Base-by-base conservation (phyloP, 92 coral and sea anemone genomes). In the Nematostella vectensis region DNA sequence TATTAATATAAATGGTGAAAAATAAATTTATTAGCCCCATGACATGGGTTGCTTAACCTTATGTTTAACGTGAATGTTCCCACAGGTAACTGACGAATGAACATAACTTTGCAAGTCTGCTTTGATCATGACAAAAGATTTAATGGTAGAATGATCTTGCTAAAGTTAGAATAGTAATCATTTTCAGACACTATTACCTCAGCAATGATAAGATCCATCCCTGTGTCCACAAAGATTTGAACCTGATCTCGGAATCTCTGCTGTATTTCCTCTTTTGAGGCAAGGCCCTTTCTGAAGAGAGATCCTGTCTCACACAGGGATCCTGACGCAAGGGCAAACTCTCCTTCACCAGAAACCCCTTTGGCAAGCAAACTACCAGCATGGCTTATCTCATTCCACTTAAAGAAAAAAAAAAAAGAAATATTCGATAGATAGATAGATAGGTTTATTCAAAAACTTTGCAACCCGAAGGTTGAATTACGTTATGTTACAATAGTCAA, bases 181-280 rank as follows among this genome's bases (percentile, higher is more conserved):
- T n/a, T n/a, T n/a, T n/a, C n/a, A n/a, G n/a, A n/a, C n/a, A n/a
- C 16, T 16, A 27, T 27, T 39, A 86, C 96, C 89, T 86, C 96
- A 6, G 82, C 89, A 39, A 86, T 67, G 47, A 86, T 52, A 10
- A 86, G 28, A 29, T 86, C 96, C 8, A 60, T 74, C n/a, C 56
- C 79, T 39, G 76, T 70, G 52, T 61, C 56, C 1, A 76, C 50
- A 37, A 76, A 72, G 27, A 76, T 72, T 25, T 68, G 57, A 17
- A 55, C 49, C 53, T 86, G 89, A 24, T 77, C 69, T 47, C 51
- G 71, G 36, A 86, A 76, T 29, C 56, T 71, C 31, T 72, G 63
- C 55, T 44, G 69, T 27, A 86, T 76, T 18, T 23, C 67, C 27
- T 76, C 73, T 64, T 77, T 68, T 3, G 80, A 65, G 0, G 71